Percentiles rank a stretch among this genome's conserved stretches.
These are phyloP conservation scores for Ochotona curzoniae DNA, from an alignment of 2,113 vertebrate species.

Conservation along the genomic window DNA sequence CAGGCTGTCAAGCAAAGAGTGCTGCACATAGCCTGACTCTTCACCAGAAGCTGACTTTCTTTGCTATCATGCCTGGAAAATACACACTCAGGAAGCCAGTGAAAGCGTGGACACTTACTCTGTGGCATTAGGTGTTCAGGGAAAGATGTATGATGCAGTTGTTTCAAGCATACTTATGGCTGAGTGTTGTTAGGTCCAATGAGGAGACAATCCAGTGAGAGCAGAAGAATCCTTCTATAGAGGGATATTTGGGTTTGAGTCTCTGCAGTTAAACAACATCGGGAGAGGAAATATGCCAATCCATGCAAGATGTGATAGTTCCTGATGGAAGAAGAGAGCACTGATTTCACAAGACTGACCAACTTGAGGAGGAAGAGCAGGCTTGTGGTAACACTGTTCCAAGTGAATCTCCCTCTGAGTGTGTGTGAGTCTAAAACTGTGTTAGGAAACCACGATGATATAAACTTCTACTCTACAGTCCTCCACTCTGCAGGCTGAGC, in stretches of 20 bases:
- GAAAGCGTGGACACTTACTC: not conserved
- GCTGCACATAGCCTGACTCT: too few relatives aligned
- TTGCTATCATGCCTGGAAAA: constrained; percentile 20
- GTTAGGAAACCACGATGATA: not conserved
- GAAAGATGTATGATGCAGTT: not conserved
- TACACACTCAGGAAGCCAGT: not conserved
- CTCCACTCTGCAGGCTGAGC: too few relatives aligned
- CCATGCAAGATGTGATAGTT: not conserved
- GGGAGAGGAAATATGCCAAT: not conserved
- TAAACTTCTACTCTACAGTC: not conserved
- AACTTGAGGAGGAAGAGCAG: not conserved
- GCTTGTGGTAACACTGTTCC: not conserved
- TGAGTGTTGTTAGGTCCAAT: not conserved
- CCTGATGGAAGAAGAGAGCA: not conserved
- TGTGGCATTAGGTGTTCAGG: not conserved
- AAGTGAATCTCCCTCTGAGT: not conserved
- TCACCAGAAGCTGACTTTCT: not conserved
- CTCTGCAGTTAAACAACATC: not conserved
- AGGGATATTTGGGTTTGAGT: not conserved
- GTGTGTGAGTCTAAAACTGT: not conserved
- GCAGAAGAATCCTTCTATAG: constrained; percentile 43
- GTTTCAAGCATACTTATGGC: too few relatives aligned
- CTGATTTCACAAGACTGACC: not conserved
- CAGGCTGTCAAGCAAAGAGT: not conserved
- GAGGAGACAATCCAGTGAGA: constrained; percentile 24